These are phyloP conservation scores for Hippopotamus amphibius DNA, from an alignment of 2,113 vertebrate species.

Conservation along the genomic window DNA sequence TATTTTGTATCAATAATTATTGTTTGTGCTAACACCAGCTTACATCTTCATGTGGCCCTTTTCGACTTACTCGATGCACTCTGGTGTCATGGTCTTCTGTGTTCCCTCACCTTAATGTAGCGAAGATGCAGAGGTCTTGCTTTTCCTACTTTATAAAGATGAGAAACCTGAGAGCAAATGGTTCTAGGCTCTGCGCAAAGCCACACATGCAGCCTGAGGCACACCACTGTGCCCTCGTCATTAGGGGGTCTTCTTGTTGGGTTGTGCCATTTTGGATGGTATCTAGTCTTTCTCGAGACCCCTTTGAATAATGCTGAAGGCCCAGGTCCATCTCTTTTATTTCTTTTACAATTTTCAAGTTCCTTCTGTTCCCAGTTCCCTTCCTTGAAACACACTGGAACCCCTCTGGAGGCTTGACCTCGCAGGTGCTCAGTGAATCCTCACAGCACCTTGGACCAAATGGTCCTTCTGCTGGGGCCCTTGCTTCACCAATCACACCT, in stretches of 20 bases:
- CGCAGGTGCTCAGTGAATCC: neutral
- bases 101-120: neutral
- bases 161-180: neutral
- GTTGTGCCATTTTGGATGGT: neutral
- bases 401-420: neutral
- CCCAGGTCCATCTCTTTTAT: neutral
- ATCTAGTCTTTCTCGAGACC: neutral
- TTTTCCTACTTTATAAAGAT: neutral
- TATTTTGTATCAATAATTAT: neutral
- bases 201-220: neutral
- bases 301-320: neutral
- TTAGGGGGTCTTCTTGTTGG: neutral
- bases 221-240: accelerated
- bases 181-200: neutral
- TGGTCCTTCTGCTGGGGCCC: neutral
- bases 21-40: neutral
- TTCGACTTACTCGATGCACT: neutral
- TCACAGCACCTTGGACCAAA: neutral
- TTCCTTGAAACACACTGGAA: neutral
- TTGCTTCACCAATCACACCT: neutral
- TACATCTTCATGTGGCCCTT: neutral
- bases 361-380: neutral
- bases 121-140: neutral
- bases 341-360: neutral
- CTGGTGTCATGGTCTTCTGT: neutral